Conservation (phyloP, 2,113 vertebrate genomes). For the Parus major region DNA sequence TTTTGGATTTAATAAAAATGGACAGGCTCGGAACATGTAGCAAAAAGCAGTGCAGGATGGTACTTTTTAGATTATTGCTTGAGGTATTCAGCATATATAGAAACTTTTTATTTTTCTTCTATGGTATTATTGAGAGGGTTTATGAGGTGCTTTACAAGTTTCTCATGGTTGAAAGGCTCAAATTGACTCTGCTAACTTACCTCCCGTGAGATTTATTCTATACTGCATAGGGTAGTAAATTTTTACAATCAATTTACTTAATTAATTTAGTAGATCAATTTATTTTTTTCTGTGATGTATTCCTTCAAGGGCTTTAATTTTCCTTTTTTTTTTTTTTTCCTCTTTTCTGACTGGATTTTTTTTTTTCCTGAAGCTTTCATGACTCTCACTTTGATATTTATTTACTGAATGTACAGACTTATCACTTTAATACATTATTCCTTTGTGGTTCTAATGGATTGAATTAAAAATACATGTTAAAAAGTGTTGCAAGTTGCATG, state of each 20-base stretch:
- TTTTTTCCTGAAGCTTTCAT: conserved; percentile 23
- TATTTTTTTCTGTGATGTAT: conserved; percentile 72
- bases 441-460: conserved; percentile 67
- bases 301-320: conserved; percentile 69
- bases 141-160: conserved; percentile 65
- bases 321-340: background rate
- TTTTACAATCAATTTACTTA: conserved; percentile 72
- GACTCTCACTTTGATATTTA: conserved; percentile 68
- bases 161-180: conserved; percentile 46
- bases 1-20: background rate
- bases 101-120: conserved; percentile 44
- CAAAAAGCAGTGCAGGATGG: background rate
- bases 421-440: conserved; percentile 53
- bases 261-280: conserved; percentile 74
- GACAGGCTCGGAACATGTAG: background rate
- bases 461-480: conserved; percentile 62
- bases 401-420: conserved; percentile 55
- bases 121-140: conserved; percentile 32
- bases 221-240: conserved; percentile 57
- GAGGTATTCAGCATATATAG: background rate
- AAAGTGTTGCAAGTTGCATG: conserved; percentile 23
- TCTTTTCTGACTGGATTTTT: conserved; percentile 21
- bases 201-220: conserved; percentile 40
- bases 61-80: background rate
- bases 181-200: conserved; percentile 64